phyloP scores from a whole-genome alignment of 2,888 invertebrate species.

The Sesia bembeciformis region DNA sequence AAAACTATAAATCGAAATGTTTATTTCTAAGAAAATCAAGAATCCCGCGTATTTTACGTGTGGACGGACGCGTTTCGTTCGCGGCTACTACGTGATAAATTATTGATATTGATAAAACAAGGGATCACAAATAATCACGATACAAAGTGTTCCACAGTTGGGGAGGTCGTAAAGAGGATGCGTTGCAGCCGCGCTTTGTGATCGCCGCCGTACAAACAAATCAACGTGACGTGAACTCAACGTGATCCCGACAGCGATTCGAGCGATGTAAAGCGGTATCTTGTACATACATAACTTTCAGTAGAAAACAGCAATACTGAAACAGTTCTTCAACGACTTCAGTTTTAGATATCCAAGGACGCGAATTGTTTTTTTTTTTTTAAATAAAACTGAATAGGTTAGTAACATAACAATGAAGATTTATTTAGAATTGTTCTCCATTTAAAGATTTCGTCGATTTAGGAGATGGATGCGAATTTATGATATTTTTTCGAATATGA shows the following conservation, averaged over 20 bases:
- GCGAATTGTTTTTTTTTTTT: too few relatives aligned
- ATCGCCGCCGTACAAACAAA: conserved; percentile 65
- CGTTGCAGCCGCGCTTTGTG: conserved; percentile 64
- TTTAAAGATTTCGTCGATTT: too few relatives aligned
- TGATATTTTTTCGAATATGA: too few relatives aligned
- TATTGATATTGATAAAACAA: conserved; percentile 73
- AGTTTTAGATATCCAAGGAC: too few relatives aligned
- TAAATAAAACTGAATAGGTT: too few relatives aligned
- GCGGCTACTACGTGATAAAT: conserved; percentile 55
- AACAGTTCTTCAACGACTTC: too few relatives aligned
- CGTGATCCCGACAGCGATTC: conserved; percentile 17
- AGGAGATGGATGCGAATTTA: too few relatives aligned
- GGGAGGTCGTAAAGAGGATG: conserved; percentile 65
- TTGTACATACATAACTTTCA: too few relatives aligned
- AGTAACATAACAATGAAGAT: too few relatives aligned
- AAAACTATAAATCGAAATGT: conserved; percentile 12
- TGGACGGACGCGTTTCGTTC: conserved; percentile 57
- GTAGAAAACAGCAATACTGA: too few relatives aligned
- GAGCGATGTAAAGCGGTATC: conserved; percentile 16
- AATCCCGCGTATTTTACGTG: conserved; percentile 42
- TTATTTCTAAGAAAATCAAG: conserved; percentile 38
- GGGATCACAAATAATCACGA: conserved; percentile 61
- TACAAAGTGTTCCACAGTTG: conserved; percentile 66
- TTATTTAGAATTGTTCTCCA: too few relatives aligned
- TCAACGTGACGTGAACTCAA: conserved; percentile 22